Conservation (phyloP, 2,113 vertebrate species). For the Uropsilus gracilis region DNA sequence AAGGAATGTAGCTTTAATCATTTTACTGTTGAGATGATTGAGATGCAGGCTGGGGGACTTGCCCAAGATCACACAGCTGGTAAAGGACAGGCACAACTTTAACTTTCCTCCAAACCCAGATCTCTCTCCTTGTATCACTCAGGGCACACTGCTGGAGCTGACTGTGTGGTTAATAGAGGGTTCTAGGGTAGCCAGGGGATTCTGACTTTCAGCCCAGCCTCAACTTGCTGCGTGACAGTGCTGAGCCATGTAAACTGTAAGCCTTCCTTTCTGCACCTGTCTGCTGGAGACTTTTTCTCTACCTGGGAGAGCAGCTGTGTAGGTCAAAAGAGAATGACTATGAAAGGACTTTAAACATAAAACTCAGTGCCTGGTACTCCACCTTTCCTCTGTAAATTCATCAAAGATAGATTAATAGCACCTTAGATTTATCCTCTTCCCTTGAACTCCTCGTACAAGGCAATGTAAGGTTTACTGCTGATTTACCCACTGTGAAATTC, state of each 20-base stretch:
- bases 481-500: background rate
- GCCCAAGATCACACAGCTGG: background rate
- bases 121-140: background rate
- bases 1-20: background rate
- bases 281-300: background rate
- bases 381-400: background rate
- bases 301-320: background rate
- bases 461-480: background rate
- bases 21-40: background rate
- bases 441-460: accelerated
- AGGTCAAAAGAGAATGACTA: background rate
- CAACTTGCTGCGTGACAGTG: accelerated
- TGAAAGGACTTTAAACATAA: background rate
- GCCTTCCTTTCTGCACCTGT: background rate
- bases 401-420: background rate
- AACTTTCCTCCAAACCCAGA: background rate
- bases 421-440: background rate
- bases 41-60: background rate
- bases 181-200: too few relatives aligned
- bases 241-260: background rate
- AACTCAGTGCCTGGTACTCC: background rate
- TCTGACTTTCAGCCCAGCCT: background rate
- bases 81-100: background rate
- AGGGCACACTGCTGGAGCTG: accelerated
- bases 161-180: too few relatives aligned